These are phyloP conservation scores for Argyra leucocephala DNA, from an alignment of 2,888 invertebrate species.

Conservation along the genomic window DNA sequence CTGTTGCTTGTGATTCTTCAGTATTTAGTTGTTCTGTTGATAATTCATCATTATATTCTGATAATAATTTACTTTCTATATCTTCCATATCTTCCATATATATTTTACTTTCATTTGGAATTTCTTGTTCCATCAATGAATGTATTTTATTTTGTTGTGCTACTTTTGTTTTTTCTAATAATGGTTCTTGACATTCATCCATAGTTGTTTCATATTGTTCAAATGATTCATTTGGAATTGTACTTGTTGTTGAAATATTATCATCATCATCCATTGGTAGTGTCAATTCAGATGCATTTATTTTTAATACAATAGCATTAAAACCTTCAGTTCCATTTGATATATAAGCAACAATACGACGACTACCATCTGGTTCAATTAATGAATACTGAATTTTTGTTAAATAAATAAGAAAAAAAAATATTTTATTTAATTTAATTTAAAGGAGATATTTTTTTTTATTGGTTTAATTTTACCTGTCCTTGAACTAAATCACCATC, in stretches of 20 bases:
- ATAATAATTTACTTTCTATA: neutral
- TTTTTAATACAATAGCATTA: constrained; percentile 24
- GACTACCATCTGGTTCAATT: constrained; percentile 25
- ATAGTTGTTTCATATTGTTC: too few species aligned
- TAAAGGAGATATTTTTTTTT: neutral
- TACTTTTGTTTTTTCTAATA: too few species aligned
- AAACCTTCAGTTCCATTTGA: constrained; percentile 25
- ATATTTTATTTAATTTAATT: too few species aligned
- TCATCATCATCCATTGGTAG: neutral
- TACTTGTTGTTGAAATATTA: neutral
- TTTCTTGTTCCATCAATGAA: neutral
- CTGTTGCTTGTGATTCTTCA: neutral
- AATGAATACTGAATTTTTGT: constrained; percentile 26
- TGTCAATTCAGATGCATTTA: constrained; percentile 12
- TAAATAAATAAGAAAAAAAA: neutral
- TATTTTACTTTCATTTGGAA: neutral
- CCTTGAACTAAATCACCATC: constrained; percentile 30
- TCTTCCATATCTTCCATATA: neutral
- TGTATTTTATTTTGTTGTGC: too few species aligned
- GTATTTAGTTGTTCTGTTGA: neutral
- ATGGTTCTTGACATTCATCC: too few species aligned
- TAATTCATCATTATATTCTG: neutral
- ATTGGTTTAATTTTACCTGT: constrained; percentile 20
- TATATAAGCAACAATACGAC: constrained; percentile 25
- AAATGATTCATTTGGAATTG: too few species aligned